Conservation (phyloP, 2,797 vertebrate species). For the Aotus griseimembra region DNA sequence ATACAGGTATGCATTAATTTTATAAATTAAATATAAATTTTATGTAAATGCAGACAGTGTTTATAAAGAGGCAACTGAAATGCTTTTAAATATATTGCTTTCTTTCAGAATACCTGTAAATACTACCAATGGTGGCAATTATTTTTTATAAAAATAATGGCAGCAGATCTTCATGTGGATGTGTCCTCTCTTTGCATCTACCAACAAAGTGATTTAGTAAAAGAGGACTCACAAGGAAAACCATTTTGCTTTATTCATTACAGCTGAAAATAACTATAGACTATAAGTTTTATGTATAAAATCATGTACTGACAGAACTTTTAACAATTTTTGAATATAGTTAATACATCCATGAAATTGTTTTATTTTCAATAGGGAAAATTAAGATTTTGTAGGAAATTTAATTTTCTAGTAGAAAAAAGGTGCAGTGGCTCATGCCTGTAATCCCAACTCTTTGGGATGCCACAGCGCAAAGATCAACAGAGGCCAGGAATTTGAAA, state of each 20-base stretch:
- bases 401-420: not conserved
- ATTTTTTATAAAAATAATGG: not conserved
- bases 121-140: not conserved
- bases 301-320: not conserved
- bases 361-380: not conserved
- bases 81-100: constrained; percentile 4
- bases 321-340: not conserved
- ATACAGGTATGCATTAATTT: constrained; percentile 89
- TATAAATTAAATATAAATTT: not conserved
- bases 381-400: not conserved
- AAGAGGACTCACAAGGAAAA: not conserved
- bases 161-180: not conserved
- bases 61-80: not conserved
- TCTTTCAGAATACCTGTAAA: not conserved
- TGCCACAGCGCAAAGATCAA: not conserved
- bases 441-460: not conserved
- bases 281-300: not conserved
- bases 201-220: not conserved
- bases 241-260: not conserved
- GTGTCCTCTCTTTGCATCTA: not conserved
- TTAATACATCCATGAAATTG: not conserved
- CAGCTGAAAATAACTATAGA: constrained; percentile 4
- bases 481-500: not conserved
- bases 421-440: not conserved
- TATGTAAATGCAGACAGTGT: not conserved